Base-by-base conservation (phyloP, 2,113 vertebrate genomes). In the Rhynchopsitta pachyrhyncha region DNA sequence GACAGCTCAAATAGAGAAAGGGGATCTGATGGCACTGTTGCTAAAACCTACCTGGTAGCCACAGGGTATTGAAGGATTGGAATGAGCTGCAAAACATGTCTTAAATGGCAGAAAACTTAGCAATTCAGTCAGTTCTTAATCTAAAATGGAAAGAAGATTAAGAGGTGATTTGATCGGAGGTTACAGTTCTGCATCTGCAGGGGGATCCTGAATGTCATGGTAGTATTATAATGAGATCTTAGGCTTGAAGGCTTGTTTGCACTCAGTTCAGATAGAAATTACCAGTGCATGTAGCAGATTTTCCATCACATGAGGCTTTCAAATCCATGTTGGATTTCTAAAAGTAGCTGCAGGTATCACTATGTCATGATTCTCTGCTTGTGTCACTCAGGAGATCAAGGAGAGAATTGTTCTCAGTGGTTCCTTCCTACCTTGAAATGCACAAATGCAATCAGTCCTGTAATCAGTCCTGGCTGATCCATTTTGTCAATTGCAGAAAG, bases 141-240 rank as follows among this genome's bases (percentile, higher is more conserved):
- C 70, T 80, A 42, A 90, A 90, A 73, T 46, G 20, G 17, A 76
- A 84, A 85, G 59, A 77, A 92, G 50, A 88, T 88, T 92, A 93
- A 35, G 35, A 82, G 28, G 37, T 59, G 46, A 83, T 88, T 76
- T 85, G 47, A 73, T 84, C 3, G 5, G 69, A 75, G 67, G 64
- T 86, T 90, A 28, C 59, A 70, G 49, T 70, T 89, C 70, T 47
- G 19, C 53, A 35, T 76, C 19, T 95, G 1, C 49, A 76, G 69
- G 28, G 39, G 55, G 25, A 64, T 71, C 35, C 53, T 82, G 49
- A 82, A n/a, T 15, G n/a, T 74, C 42, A 33, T 77, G 49, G 20
- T 63, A 19, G 19, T 74, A 44, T 17, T 49, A 13, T 92, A 67
- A 67, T 53, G 49, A 80, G 67, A 47, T 88, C n/a, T 87, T 52